phyloP scores from a whole-genome alignment of 2,888 invertebrate genomes.

The Sphaerophoria taeniata region DNA sequence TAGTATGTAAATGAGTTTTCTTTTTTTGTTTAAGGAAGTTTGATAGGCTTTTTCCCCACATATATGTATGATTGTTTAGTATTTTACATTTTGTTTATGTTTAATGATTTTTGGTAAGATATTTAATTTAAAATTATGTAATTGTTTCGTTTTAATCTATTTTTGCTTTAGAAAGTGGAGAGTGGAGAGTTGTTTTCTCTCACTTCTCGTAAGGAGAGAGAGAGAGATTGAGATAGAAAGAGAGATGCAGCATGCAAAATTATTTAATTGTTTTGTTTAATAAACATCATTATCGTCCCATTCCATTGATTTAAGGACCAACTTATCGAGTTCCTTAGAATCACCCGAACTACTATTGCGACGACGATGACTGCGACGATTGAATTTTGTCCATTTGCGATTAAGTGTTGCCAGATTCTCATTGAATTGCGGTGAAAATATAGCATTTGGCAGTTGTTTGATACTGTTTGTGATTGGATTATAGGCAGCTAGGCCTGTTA shows the following conservation, averaged over 20 bases:
- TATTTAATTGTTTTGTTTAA: slow-evolving; percentile 74
- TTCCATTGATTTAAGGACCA: slow-evolving; percentile 82
- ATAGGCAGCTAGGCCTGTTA: slow-evolving; percentile 59
- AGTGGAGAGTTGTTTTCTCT: slow-evolving; percentile 2
- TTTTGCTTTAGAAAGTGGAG: slow-evolving; percentile 21
- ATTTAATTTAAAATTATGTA: slow-evolving; percentile 29
- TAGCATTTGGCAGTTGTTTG: slow-evolving; percentile 79
- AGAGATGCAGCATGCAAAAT: too few species aligned
- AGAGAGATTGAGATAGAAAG: too few species aligned
- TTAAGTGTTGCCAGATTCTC: slow-evolving; percentile 80
- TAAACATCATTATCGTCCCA: slow-evolving; percentile 83
- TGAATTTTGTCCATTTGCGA: slow-evolving; percentile 81
- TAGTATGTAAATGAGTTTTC: slow-evolving; percentile 72
- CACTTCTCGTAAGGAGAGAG: too few species aligned
- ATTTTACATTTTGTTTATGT: slow-evolving; percentile 73
- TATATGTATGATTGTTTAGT: slow-evolving; percentile 64
- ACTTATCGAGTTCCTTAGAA: slow-evolving; percentile 82
- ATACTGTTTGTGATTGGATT: slow-evolving; percentile 79
- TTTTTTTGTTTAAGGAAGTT: slow-evolving; percentile 41
- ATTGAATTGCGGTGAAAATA: slow-evolving; percentile 81
- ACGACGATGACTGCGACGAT: slow-evolving; percentile 79
- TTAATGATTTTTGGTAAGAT: slow-evolving; percentile 62
- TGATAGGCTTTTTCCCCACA: slow-evolving; percentile 60
- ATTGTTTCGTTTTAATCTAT: slow-evolving; percentile 43
- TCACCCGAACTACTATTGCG: slow-evolving; percentile 82